Evolutionary conservation across 2,888 invertebrate species (phyloP), one percentile per base, ranked within the genome.

Genomic region (Stegana nigrithorax): DNA sequence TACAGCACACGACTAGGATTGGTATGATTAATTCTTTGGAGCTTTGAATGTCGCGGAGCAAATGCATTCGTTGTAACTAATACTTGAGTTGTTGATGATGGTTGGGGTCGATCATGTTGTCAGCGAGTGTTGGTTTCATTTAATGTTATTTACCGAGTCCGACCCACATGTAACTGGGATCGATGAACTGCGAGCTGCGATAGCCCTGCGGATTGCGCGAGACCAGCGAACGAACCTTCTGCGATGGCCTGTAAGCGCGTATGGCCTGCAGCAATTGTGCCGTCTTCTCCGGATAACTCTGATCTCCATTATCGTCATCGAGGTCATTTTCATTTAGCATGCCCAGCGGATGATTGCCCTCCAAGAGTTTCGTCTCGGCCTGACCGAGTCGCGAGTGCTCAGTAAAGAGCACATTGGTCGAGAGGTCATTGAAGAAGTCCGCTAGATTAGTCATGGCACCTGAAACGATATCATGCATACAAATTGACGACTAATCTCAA

Each of bases 131-230:
- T 5, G 17, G 12, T 39, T 36, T 19, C 6, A 50, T 50, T 65
- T 66, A 71, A 42, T 73, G 79, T 79, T 73, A 76, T 77, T 77
- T 79, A n/a, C 90, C 90, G 69, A 90, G 87, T 12, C 90, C 90
- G 39, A 90, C 86, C 90, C 90, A 90, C 87, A 90, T 88, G 81
- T 90, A 87, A 63, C 87, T 90, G 36, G 91, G 90, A 83, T 90
- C 90, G 75, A 90, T 88, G 69, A 88, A 87, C 78, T 90, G 89
- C 56, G 90, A 89, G 2, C 88, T 88, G 36, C 89, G 89, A 77
- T 90, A 88, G 45, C 85, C 86, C 29, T 84, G 85, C 5, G 88
- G 88, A 73, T 89, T 88, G 59, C 85, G 83, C 75, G 89, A 87
- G 75, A 89, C 87, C 83, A 89, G 86, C 65, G 90, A 89, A 85